Conservation (phyloP, 2,888 invertebrate genomes). For the Machimus atricapillus region DNA sequence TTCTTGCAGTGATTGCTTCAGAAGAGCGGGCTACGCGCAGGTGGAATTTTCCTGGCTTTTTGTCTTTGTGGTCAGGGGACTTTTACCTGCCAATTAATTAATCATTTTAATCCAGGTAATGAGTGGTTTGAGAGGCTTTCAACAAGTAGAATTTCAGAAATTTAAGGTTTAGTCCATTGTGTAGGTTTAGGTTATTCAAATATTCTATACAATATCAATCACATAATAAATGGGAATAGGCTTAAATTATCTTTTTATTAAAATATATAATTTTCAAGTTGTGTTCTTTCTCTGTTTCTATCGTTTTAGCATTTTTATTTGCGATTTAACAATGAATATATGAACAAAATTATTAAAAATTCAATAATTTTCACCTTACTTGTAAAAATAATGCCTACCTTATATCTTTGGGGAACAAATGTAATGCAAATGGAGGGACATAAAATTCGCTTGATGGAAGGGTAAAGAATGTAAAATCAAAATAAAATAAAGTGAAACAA, state of each 20-base stretch:
- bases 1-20: neutral
- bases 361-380: no score
- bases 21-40: neutral
- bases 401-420: no score
- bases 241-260: neutral
- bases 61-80: neutral
- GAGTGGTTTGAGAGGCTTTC: neutral
- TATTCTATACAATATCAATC: neutral
- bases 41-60: neutral
- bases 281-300: no score
- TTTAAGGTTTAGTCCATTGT: neutral
- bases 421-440: neutral
- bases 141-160: neutral
- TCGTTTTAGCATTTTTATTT: no score
- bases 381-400: no score
- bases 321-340: no score
- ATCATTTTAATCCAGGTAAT: neutral
- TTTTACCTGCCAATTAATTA: neutral
- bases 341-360: no score
- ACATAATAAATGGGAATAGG: neutral
- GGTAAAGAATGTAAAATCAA: neutral
- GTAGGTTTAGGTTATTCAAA: neutral
- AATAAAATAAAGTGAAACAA: neutral
- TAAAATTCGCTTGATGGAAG: neutral
- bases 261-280: no score